Evolutionary conservation across 2,113 vertebrate species (phyloP).

Genomic region (Falco punctatus): DNA sequence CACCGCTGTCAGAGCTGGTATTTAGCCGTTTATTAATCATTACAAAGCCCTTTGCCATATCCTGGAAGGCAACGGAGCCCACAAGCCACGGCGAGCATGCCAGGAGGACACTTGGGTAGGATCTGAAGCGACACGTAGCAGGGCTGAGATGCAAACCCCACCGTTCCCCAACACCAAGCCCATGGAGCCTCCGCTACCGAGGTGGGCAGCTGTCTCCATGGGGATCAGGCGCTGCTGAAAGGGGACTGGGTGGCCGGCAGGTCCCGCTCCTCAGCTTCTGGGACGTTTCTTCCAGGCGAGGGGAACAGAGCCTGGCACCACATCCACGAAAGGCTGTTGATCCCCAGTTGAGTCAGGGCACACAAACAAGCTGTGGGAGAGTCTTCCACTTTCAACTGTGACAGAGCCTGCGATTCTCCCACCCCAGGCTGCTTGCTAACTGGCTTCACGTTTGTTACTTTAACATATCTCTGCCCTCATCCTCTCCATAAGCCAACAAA

Average conservation of each 20-base stretch:
- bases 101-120: not conserved
- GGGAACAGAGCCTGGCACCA: not conserved
- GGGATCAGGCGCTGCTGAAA: not conserved
- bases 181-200: not conserved
- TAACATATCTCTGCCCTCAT: rapidly evolving
- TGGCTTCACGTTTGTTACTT: not conserved
- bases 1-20: not conserved
- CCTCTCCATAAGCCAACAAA: not conserved
- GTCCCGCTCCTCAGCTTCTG: not conserved
- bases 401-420: not conserved
- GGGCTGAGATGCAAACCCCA: not conserved
- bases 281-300: not conserved
- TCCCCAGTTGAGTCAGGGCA: not conserved
- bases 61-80: not conserved
- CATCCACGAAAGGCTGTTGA: not conserved
- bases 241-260: not conserved
- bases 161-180: not conserved
- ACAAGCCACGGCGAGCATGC: not conserved
- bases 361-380: not conserved
- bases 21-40: not conserved
- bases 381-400: not conserved
- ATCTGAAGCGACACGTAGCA: not conserved
- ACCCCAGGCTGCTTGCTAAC: not conserved
- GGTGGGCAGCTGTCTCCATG: not conserved
- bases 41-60: not conserved